These are phyloP conservation scores for Chironex yamaguchii DNA, from an alignment of 30 jellyfish, hydroid and myxozoan genomes.

Conservation along the genomic window DNA sequence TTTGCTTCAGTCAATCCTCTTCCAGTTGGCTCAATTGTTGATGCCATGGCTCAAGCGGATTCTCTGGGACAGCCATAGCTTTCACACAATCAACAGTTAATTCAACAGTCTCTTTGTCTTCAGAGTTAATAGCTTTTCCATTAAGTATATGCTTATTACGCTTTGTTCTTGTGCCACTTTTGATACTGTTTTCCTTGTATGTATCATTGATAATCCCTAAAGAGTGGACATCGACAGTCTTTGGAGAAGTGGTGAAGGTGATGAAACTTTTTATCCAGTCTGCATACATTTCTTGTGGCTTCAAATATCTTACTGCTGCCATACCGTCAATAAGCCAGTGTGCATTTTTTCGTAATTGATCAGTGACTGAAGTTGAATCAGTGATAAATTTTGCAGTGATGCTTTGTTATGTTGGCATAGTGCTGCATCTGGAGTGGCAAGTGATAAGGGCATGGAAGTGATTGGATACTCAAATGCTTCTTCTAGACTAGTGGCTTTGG, in stretches of 20 bases:
- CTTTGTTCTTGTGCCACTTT: conserved; percentile 24
- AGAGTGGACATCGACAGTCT: no score
- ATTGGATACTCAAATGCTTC: conserved; percentile 54
- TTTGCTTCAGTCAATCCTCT: no score
- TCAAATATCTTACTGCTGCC: conserved; percentile 37
- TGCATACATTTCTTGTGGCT: not conserved
- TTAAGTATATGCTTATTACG: no score
- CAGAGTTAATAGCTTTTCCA: no score
- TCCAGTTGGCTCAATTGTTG: no score
- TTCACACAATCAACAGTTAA: no score
- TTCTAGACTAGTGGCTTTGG: conserved; percentile 60
- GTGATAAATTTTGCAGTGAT: conserved; percentile 23
- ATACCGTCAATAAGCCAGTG: conserved; percentile 25
- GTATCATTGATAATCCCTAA: conserved; percentile 46
- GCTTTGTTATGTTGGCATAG: conserved; percentile 40
- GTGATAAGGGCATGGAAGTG: conserved; percentile 7
- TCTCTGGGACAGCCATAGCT: no score
- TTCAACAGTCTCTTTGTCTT: no score
- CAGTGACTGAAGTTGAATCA: not conserved
- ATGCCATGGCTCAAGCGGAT: no score
- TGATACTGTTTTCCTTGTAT: conserved; percentile 23
- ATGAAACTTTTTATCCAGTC: conserved; percentile 3
- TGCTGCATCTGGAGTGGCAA: conserved; percentile 50
- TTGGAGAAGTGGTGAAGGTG: not conserved
- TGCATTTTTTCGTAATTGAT: conserved; percentile 16